Evolutionary conservation across 2,888 invertebrate genomes (phyloP).

Genomic region (Ceraclea dissimilis): DNA sequence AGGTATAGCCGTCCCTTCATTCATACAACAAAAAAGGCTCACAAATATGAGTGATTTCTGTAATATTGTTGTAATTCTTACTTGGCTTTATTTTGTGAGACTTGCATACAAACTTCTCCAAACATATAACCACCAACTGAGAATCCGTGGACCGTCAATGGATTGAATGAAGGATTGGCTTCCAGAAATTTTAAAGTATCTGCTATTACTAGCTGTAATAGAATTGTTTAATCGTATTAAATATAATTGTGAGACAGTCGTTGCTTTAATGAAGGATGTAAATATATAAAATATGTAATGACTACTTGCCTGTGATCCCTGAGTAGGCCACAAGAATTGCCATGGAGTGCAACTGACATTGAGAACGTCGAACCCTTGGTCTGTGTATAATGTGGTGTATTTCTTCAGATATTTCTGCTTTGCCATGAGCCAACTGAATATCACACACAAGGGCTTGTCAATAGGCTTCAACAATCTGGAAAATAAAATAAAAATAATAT

Average conservation of each 20-base stretch:
- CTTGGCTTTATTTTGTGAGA: constrained; percentile 39
- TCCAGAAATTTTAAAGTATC: constrained; percentile 70
- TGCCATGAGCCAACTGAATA: constrained; percentile 81
- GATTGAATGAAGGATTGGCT: constrained; percentile 55
- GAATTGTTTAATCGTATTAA: background rate
- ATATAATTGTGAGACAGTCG: too few species aligned
- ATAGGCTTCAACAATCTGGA: constrained; percentile 47
- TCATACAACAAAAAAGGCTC: too few species aligned
- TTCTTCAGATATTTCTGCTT: constrained; percentile 77
- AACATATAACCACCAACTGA: constrained; percentile 85
- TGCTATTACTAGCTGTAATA: constrained; percentile 61
- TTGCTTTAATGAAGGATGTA: too few species aligned
- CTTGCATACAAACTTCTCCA: constrained; percentile 65
- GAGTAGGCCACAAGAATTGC: constrained; percentile 82
- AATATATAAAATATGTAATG: too few species aligned
- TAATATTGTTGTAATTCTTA: too few species aligned
- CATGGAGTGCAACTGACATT: constrained; percentile 71
- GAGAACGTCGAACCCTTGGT: constrained; percentile 80
- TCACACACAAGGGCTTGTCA: constrained; percentile 66
- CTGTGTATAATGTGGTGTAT: constrained; percentile 73
- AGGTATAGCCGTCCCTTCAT: too few species aligned
- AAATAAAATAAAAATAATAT: background rate
- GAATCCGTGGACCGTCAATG: constrained; percentile 78
- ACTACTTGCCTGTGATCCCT: constrained; percentile 72
- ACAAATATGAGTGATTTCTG: too few species aligned